Percentiles rank a stretch among this genome's conserved stretches.
phyloP scores from a whole-genome alignment of 2,888 invertebrate genomes.

The Gortyna flavago region DNA sequence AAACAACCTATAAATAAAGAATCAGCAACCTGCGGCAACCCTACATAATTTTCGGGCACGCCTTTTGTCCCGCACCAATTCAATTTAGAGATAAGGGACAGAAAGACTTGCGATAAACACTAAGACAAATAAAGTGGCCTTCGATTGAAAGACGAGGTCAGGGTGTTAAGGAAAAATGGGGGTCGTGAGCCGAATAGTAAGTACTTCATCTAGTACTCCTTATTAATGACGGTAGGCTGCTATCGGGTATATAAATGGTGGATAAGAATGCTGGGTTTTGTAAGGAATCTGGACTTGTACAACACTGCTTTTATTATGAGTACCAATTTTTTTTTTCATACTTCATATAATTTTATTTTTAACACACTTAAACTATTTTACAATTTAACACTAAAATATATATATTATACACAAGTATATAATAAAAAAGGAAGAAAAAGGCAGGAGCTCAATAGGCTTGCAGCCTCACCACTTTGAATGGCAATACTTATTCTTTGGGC shows the following conservation, averaged over 20 bases:
- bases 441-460: too few species aligned
- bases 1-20: background rate
- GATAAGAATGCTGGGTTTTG: background rate
- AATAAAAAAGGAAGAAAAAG: too few species aligned
- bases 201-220: slow-evolving; percentile 40
- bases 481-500: too few species aligned
- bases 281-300: background rate
- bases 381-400: too few species aligned
- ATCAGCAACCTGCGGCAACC: slow-evolving; percentile 64
- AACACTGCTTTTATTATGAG: background rate
- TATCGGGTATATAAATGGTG: slow-evolving; percentile 20
- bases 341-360: too few species aligned
- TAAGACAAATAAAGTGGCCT: slow-evolving; percentile 81
- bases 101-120: slow-evolving; percentile 77
- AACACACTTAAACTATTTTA: too few species aligned
- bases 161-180: slow-evolving; percentile 49
- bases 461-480: too few species aligned
- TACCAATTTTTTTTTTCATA: too few species aligned
- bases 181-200: slow-evolving; percentile 56
- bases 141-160: slow-evolving; percentile 71
- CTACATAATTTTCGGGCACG: slow-evolving; percentile 67
- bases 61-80: slow-evolving; percentile 84
- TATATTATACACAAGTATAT: too few species aligned
- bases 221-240: slow-evolving; percentile 48
- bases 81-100: slow-evolving; percentile 86